A percentile compares a stretch with the other conserved stretches of the same genome.
phyloP scores from a whole-genome alignment of 2,113 vertebrate genomes.

The Eulacestoma nigropectus region DNA sequence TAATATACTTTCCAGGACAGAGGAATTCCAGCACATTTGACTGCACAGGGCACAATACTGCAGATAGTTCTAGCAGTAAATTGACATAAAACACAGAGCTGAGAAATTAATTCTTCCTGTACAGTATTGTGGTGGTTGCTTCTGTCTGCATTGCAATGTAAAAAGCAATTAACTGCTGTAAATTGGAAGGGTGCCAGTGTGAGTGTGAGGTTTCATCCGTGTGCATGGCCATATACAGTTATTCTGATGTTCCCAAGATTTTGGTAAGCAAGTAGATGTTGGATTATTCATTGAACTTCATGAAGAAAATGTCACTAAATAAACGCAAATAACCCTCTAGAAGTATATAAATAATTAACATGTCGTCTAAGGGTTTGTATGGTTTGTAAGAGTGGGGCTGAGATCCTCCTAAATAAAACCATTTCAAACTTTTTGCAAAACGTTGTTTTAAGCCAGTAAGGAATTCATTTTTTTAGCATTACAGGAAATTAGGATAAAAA shows the following conservation, averaged over 20 bases:
- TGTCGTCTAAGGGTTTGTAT: not conserved
- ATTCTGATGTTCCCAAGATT: not conserved
- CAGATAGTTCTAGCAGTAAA: not conserved
- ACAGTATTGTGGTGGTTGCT: not conserved
- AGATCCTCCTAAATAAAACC: not conserved
- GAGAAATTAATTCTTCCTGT: not conserved
- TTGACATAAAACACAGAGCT: not conserved
- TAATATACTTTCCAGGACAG: not conserved
- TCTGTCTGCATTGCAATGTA: not conserved
- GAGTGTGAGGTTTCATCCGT: accelerated
- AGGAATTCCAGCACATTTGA: not conserved
- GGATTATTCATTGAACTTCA: not conserved
- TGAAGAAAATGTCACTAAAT: not conserved
- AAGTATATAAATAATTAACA: not conserved
- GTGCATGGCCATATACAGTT: not conserved
- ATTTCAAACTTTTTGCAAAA: not conserved
- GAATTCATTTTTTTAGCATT: not conserved
- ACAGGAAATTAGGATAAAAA: not conserved
- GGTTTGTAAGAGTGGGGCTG: not conserved
- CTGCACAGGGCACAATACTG: not conserved
- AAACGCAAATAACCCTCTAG: not conserved
- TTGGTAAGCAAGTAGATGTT: not conserved
- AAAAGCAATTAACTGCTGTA: not conserved
- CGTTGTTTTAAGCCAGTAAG: not conserved
- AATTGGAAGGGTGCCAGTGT: not conserved